Percentiles rank a stretch among this genome's conserved stretches.
Conservation (phyloP, 2,113 vertebrate species). For the Corynorhinus townsendii region DNA sequence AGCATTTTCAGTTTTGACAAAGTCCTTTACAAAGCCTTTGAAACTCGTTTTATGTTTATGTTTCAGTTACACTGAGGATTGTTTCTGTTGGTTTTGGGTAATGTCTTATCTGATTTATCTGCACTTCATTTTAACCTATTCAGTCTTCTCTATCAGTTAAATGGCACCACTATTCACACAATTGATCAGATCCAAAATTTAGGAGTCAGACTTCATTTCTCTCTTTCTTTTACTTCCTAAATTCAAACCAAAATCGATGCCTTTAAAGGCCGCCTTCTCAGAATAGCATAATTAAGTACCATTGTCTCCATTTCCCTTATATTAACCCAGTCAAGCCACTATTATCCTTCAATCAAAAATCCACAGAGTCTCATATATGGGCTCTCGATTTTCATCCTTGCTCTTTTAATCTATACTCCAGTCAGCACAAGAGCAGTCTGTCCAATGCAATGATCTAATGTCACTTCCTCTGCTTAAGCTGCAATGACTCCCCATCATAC, state of each 20-base stretch:
- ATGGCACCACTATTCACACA: background rate
- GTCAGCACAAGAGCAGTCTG: background rate
- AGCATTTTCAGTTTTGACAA: background rate
- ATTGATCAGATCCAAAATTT: background rate
- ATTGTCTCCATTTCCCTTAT: background rate
- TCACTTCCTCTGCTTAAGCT: background rate
- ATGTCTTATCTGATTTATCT: background rate
- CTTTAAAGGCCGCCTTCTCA: background rate
- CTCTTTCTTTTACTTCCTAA: background rate
- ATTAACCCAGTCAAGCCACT: background rate
- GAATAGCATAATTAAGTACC: background rate
- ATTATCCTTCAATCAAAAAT: background rate
- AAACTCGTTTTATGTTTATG: background rate
- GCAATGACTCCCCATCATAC: background rate
- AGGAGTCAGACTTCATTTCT: background rate
- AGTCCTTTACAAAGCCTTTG: background rate
- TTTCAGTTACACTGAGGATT: background rate
- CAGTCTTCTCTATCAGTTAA: background rate
- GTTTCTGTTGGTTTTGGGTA: background rate
- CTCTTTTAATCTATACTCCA: background rate
- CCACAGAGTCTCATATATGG: background rate
- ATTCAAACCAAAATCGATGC: background rate
- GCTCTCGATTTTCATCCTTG: background rate
- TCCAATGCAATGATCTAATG: background rate
- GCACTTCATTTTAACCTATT: background rate